These are phyloP conservation scores for Takifugu flavidus DNA, from an alignment of 2,113 vertebrate species.

Conservation along the genomic window DNA sequence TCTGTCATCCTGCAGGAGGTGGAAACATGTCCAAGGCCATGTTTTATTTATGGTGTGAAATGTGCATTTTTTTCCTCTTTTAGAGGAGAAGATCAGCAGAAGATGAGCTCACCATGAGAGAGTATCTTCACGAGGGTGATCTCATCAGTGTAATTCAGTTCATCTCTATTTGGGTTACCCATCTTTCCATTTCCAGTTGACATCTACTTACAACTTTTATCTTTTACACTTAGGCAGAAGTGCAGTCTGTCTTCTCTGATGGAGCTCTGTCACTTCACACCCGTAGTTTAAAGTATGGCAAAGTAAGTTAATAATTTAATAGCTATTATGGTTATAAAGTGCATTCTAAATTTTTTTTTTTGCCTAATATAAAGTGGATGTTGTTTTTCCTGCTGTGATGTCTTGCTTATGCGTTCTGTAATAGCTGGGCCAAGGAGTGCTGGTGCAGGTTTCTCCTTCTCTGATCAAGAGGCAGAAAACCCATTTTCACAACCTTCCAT, in stretches of 20 bases:
- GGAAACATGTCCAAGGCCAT: background rate
- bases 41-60: conserved; percentile 3
- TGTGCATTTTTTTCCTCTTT: conserved; percentile 30
- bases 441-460: conserved; percentile 91
- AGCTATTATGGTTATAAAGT: too few relatives aligned
- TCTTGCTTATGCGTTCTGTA: conserved; percentile 3
- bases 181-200: background rate
- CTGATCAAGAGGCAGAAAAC: conserved; percentile 95
- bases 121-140: conserved; percentile 93
- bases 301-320: conserved; percentile 73
- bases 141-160: conserved; percentile 87
- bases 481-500: conserved; percentile 93
- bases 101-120: conserved; percentile 94
- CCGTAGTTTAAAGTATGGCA: conserved; percentile 94
- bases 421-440: conserved; percentile 90
- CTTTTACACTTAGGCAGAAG: conserved; percentile 84
- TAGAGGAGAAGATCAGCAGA: conserved; percentile 93
- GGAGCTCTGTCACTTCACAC: conserved; percentile 93
- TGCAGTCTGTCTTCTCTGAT: conserved; percentile 93
- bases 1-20: background rate
- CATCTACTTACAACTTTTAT: conserved; percentile 57
- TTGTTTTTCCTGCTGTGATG: background rate
- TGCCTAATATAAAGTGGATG: background rate
- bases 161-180: background rate
- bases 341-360: background rate